Percentiles rank a stretch among this genome's conserved stretches.
phyloP scores from a whole-genome alignment of 2,888 invertebrate genomes.

The Lumbricus terrestris region DNA sequence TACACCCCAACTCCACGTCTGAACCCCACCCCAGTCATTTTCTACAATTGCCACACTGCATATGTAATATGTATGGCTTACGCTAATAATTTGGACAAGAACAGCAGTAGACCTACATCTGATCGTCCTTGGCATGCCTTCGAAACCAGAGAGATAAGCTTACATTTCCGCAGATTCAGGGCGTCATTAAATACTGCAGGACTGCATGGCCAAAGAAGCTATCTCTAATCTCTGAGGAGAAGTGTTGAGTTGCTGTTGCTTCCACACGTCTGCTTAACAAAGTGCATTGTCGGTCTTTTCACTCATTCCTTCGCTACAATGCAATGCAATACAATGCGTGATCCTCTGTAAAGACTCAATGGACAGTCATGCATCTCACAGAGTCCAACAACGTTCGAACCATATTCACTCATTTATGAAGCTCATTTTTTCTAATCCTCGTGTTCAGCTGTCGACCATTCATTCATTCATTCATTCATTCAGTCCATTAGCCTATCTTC shows the following conservation, averaged over 20 bases:
- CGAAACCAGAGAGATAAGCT: not conserved
- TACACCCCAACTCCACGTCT: too few species aligned
- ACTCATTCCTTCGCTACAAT: not conserved
- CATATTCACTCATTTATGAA: not conserved
- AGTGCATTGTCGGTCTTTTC: not conserved
- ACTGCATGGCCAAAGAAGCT: too few species aligned
- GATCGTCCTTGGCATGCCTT: not conserved
- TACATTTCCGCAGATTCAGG: not conserved
- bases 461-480: not conserved
- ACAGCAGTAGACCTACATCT: not conserved
- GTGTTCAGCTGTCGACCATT: not conserved
- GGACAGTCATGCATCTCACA: not conserved
- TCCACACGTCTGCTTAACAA: not conserved
- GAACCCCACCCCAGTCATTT: too few species aligned
- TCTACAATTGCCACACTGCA: too few species aligned
- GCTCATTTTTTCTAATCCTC: not conserved
- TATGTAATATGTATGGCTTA: too few species aligned
- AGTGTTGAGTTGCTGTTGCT: not conserved
- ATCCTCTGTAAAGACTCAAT: too few species aligned
- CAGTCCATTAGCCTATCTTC: not conserved
- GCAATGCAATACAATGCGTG: too few species aligned
- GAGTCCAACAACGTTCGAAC: not conserved
- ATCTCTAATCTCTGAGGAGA: not conserved
- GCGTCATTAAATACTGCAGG: not conserved
- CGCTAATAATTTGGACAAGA: not conserved